phyloP scores from a whole-genome alignment of 2,113 vertebrate species.

The Notechis scutatus region DNA sequence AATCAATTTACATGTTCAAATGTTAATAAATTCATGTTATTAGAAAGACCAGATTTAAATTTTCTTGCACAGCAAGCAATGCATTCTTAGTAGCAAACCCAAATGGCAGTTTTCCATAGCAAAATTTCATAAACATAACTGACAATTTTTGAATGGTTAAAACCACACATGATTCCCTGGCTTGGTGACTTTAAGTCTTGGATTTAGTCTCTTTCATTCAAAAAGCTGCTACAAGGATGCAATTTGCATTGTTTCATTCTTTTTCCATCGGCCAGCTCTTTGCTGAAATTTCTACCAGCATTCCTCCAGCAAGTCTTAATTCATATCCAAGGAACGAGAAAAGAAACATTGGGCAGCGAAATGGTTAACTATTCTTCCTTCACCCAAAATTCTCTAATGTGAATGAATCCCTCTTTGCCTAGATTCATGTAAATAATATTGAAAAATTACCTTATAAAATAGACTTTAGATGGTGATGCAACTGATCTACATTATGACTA shows the following conservation, averaged over 20 bases:
- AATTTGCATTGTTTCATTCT: neutral
- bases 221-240: neutral
- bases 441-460: neutral
- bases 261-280: neutral
- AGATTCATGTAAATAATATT: neutral
- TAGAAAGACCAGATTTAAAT: neutral
- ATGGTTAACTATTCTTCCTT: neutral
- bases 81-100: neutral
- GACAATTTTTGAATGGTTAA: neutral
- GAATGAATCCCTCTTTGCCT: neutral
- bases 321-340: neutral
- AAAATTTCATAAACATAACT: neutral
- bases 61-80: neutral
- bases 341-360: neutral
- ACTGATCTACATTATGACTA: neutral
- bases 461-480: neutral
- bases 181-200: neutral
- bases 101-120: neutral
- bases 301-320: neutral
- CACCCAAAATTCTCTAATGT: neutral
- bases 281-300: neutral
- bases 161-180: no score
- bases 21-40: conserved; percentile 11
- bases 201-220: neutral
- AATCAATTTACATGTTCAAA: neutral